A percentile compares a stretch with the other conserved stretches of the same genome.
These are phyloP conservation scores for Ditylenchus weischeri DNA, from an alignment of 2,888 invertebrate genomes.

Conservation along the genomic window DNA sequence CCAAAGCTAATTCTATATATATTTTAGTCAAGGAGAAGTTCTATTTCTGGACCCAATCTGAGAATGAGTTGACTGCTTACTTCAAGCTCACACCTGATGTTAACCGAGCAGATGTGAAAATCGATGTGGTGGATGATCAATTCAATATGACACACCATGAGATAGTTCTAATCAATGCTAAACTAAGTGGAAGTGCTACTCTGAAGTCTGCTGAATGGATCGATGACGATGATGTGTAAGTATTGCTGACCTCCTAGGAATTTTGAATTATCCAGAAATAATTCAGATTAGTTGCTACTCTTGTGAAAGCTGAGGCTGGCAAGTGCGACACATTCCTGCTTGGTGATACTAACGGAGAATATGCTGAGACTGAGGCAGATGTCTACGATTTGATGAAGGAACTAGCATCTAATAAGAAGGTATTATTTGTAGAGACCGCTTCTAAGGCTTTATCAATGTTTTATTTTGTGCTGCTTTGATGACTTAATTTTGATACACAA, in stretches of 20 bases:
- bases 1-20: too few relatives aligned
- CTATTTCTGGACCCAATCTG: constrained; percentile 2
- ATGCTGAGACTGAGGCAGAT: not conserved
- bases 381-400: too few relatives aligned
- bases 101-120: too few relatives aligned
- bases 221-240: not conserved
- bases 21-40: not conserved
- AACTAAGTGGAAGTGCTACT: not conserved
- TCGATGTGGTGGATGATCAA: not conserved
- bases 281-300: not conserved
- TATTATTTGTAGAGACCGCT: too few relatives aligned
- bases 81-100: not conserved
- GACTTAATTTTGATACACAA: too few relatives aligned
- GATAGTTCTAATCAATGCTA: not conserved
- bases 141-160: not conserved
- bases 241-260: too few relatives aligned
- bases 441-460: too few relatives aligned
- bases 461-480: too few relatives aligned
- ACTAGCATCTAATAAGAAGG: too few relatives aligned
- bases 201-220: not conserved
- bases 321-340: constrained; percentile 1
- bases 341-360: not conserved
- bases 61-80: not conserved
- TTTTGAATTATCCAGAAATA: too few relatives aligned
- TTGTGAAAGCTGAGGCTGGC: not conserved